Evolutionary conservation across 2,113 vertebrate genomes (phyloP).

Genomic region (Austrofundulus limnaeus): DNA sequence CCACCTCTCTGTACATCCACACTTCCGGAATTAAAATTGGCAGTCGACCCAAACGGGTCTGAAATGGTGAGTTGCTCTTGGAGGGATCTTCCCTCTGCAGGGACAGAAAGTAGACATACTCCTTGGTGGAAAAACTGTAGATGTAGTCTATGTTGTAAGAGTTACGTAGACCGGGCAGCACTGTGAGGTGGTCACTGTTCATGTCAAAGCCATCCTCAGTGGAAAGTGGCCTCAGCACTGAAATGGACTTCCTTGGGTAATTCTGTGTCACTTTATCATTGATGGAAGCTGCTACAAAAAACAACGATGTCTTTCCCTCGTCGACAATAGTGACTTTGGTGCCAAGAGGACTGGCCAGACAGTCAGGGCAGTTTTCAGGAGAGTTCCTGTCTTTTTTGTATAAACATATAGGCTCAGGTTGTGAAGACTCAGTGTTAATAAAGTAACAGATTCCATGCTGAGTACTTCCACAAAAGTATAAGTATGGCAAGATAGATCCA

Average conservation of each 20-base stretch:
- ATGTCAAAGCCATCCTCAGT: constrained; percentile 83
- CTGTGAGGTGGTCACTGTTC: constrained; percentile 77
- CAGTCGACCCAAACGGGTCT: constrained; percentile 85
- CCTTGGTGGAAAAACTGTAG: constrained; percentile 80
- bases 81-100: constrained; percentile 79
- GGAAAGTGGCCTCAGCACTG: constrained; percentile 81
- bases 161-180: constrained; percentile 77
- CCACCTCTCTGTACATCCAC: constrained; percentile 87
- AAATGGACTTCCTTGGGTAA: constrained; percentile 86
- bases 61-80: constrained; percentile 47
- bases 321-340: constrained; percentile 82
- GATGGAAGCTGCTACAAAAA: constrained; percentile 86
- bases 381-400: constrained; percentile 73
- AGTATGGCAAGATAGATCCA: constrained; percentile 28
- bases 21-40: constrained; percentile 73
- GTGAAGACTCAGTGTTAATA: constrained; percentile 38
- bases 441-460: constrained; percentile 85
- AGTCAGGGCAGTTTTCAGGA: constrained; percentile 79
- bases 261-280: constrained; percentile 65
- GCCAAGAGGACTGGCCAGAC: constrained; percentile 89
- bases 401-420: constrained; percentile 71
- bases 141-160: constrained; percentile 87
- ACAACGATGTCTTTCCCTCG: constrained; percentile 62
- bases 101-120: constrained; percentile 87
- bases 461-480: constrained; percentile 87